Evolutionary conservation across 2,113 vertebrate genomes (phyloP), one percentile per base, ranked within the genome.

Genomic region (Hypocryptadius cinnamomeus): DNA sequence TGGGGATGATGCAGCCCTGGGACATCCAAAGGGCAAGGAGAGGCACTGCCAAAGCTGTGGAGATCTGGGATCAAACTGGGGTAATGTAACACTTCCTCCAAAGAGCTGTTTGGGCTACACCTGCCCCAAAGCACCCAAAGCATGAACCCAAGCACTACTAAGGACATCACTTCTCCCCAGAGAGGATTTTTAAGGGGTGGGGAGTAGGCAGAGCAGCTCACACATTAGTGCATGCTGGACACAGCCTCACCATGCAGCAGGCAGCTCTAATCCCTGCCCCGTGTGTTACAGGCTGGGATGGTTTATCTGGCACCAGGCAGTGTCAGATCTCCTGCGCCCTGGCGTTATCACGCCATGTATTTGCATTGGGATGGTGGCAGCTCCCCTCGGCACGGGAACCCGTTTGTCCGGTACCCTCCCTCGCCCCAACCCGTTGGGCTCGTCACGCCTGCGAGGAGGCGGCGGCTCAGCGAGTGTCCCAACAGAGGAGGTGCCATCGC

Each of bases 351-450:
- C 25, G 0, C 81, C 5, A 0, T 5, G 45, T 94, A 40, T 96
- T 96, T 96, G 87, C 93, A 50, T 21, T 94, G 90, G 73, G 92
- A 91, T 5, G 35, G 87, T 30, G 90, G 85, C 94, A 53, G 86
- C 50, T 80, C 85, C 85, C 79, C 68, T 69, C 17, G 5, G 80
- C 9, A 5, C 37, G 4, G 54, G 89, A 96, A 94, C 95, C 27
- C 42, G 94, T 95, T 73, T 15, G 42, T 37, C 94, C 64, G 22
- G 95, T 93, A 92, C 91, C 89, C 77, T 80, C 86, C 82, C 68
- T 60, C 5, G 39, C 79, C 89, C 72, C 76, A 96, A 27, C 86
- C 89, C 83, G 72, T 3, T 0, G 15, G 72, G 92, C 92, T 80
- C 5, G 89, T 86, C 89, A 76, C 7, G 23, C 85, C 78, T 45